Evolutionary conservation across 2,113 vertebrate genomes (phyloP).

Genomic region (Condylura cristata): DNA sequence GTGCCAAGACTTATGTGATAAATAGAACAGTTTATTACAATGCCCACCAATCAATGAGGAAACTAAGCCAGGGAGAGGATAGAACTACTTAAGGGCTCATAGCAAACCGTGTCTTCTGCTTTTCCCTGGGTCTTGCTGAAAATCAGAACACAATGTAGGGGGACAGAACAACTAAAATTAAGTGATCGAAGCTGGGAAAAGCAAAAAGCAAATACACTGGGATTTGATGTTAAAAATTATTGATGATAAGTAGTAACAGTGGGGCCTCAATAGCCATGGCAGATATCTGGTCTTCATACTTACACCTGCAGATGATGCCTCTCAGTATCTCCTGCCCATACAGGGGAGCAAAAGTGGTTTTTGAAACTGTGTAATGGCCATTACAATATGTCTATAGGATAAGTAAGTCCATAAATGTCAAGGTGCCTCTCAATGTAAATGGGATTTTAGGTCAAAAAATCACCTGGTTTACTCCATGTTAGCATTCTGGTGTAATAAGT

Average conservation of each 20-base stretch:
- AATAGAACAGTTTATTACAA: neutral
- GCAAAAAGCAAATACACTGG: constrained; percentile 55
- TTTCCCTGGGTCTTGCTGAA: neutral
- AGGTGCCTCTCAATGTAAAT: constrained; percentile 18
- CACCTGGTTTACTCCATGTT: constrained; percentile 54
- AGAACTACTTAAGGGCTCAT: neutral
- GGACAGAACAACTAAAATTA: neutral
- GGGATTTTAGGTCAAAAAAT: constrained; percentile 51
- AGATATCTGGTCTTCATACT: constrained; percentile 16
- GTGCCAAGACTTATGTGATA: neutral
- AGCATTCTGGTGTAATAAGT: constrained; percentile 70
- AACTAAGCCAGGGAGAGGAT: neutral
- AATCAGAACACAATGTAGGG: neutral
- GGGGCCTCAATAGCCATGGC: neutral
- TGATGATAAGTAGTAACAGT: neutral
- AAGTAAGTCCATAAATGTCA: constrained; percentile 30
- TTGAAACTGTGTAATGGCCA: neutral
- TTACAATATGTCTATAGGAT: constrained; percentile 23
- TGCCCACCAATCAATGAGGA: neutral
- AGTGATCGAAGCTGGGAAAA: neutral
- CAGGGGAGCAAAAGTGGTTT: neutral
- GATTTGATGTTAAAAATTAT: constrained; percentile 57
- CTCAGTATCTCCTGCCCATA: constrained; percentile 57
- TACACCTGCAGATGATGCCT: neutral
- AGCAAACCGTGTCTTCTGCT: neutral